A percentile compares a stretch with the other conserved stretches of the same genome.
phyloP scores from a whole-genome alignment of 1,140 invertebrate species.

The Apis florea region DNA sequence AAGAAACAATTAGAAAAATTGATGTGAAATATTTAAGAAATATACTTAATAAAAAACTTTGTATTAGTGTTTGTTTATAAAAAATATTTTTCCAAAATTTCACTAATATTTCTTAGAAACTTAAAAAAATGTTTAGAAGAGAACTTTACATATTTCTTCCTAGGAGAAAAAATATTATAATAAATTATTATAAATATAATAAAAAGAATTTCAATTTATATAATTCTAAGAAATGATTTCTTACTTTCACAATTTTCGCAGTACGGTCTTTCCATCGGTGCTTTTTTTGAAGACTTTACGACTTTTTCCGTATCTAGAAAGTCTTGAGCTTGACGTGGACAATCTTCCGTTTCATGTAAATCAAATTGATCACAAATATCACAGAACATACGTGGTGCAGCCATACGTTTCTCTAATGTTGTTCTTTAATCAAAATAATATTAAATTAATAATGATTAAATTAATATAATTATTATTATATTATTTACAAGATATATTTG shows the following conservation, averaged over 20 bases:
- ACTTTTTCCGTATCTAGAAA: slow-evolving; percentile 78
- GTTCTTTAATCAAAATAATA: slow-evolving; percentile 61
- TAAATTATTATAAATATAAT: neutral
- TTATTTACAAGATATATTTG: slow-evolving; percentile 29
- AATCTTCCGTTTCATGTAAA: slow-evolving; percentile 97
- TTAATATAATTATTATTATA: slow-evolving; percentile 18
- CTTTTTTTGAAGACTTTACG: slow-evolving; percentile 75
- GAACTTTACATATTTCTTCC: slow-evolving; percentile 56
- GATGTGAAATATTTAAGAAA: neutral
- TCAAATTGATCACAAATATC: slow-evolving; percentile 99
- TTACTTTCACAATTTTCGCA: slow-evolving; percentile 96
- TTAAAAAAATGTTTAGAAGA: slow-evolving; percentile 1
- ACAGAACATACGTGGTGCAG: slow-evolving; percentile 93
- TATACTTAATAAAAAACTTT: neutral
- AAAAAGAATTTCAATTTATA: neutral
- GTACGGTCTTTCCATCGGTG: slow-evolving; percentile 87
- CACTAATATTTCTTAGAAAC: neutral
- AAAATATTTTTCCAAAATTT: slow-evolving; percentile 30
- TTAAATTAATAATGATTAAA: slow-evolving; percentile 46
- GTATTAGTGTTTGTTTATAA: neutral
- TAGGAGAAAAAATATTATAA: slow-evolving; percentile 60
- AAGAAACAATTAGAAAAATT: neutral
- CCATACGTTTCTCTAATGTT: slow-evolving; percentile 76
- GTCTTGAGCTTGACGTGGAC: slow-evolving; percentile 90
- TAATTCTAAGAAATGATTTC: slow-evolving; percentile 8